Percentiles rank a stretch among this genome's conserved stretches.
phyloP scores from a whole-genome alignment of 1,140 invertebrate species.

The Trachymyrmex cornetzi region DNA sequence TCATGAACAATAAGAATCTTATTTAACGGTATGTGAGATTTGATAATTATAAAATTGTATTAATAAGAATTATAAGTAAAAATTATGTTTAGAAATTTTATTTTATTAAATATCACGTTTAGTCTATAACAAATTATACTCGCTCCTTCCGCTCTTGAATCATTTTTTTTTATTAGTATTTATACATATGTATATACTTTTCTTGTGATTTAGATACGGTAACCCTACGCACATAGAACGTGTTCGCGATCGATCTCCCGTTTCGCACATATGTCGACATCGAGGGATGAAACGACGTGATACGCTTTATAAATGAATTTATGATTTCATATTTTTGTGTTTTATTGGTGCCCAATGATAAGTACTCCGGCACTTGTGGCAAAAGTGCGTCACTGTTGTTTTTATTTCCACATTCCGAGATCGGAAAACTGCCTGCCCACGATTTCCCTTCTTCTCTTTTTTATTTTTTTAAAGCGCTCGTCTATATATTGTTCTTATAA shows the following conservation, averaged over 20 bases:
- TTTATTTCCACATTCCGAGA: neutral
- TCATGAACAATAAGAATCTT: too few relatives aligned
- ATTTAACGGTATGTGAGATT: too few relatives aligned
- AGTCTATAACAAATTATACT: too few relatives aligned
- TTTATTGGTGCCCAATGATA: neutral
- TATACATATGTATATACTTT: too few relatives aligned
- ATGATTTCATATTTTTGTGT: neutral
- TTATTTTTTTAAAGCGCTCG: neutral
- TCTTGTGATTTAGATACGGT: too few relatives aligned
- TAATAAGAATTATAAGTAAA: too few relatives aligned
- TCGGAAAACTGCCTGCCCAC: neutral
- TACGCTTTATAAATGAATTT: neutral
- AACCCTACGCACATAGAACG: too few relatives aligned
- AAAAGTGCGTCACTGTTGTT: neutral
- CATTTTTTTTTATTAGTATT: too few relatives aligned
- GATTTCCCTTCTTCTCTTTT: neutral
- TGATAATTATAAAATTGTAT: too few relatives aligned
- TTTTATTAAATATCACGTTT: too few relatives aligned
- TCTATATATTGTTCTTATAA: constrained; percentile 19
- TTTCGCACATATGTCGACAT: neutral
- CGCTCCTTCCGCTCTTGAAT: too few relatives aligned
- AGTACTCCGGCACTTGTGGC: neutral
- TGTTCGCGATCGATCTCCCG: neutral
- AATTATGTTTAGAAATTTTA: too few relatives aligned
- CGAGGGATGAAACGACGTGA: neutral